Base-by-base conservation (phyloP, 1,140 invertebrate species). In the Lordiphosa collinella region DNA sequence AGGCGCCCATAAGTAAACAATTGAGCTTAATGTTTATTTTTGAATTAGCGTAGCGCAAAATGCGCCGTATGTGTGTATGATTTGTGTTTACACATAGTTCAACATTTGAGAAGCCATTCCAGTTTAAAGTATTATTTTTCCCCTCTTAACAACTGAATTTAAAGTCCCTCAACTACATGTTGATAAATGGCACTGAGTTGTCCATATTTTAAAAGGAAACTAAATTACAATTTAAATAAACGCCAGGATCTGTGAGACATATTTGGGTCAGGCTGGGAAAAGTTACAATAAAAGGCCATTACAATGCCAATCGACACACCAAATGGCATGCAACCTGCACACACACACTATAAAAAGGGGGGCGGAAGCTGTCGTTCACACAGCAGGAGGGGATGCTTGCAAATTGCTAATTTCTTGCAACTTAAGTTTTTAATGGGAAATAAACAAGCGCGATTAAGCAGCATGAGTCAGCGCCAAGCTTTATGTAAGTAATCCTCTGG, bases 241-340 rank as follows among this genome's bases (percentile, higher is more conserved):
- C 68, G 64, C 40, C 74, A 56, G 50, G 53, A 59, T 61, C 36
- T 16, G 47, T 31, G 54, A 43, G 61, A 74, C 76, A 54, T 75
- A 75, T 70, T 32, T 82, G 57, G 76, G 76, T 82, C 76, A 66
- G 61, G 51, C 56, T 55, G 25, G 53, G 43, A 55, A 71, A 76
- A 76, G 52, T n/a, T n/a, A n/a, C 47, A 72, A 56, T 46, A 58
- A 79, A 57, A 66, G 58, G 40, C 66, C 66, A 76, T 76, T 80
- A 72, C 66, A 84, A 76, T 82, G 71, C 48, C 78, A 76, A 76
- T 76, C 71, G 71, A 55, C 62, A 68, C 60, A 60, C 44, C 38
- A 29, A 84, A 69, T 65, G 65, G 71, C 66, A 68, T 25, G 49
- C 49, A 63, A 29, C 54, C 59, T 55, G 55, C 31, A 64, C 49